phyloP scores from a whole-genome alignment of 2,113 vertebrate genomes.

The Serilophus lunatus region DNA sequence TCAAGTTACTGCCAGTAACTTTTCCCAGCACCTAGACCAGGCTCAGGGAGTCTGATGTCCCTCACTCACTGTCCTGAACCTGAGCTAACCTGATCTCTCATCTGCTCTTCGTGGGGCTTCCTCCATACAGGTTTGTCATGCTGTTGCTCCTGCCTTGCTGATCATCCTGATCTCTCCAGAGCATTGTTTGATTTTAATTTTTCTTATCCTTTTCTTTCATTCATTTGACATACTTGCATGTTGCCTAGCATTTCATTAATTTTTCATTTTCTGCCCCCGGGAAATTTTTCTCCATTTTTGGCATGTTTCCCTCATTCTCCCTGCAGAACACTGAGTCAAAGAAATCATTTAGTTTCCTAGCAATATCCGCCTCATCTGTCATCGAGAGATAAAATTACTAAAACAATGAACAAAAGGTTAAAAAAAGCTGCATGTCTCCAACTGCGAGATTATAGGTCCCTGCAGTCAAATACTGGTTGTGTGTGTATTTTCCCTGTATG shows the following conservation, averaged over 20 bases:
- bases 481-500: background rate
- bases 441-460: constrained; percentile 22
- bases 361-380: constrained; percentile 69
- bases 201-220: background rate
- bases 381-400: constrained; percentile 66
- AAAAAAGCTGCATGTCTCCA: constrained; percentile 13
- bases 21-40: background rate
- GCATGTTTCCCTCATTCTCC: constrained; percentile 41
- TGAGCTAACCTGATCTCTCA: background rate
- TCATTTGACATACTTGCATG: constrained; percentile 24
- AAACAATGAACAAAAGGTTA: constrained; percentile 63
- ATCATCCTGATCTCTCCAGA: background rate
- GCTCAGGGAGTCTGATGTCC: background rate
- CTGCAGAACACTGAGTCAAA: constrained; percentile 49
- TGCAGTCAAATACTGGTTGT: background rate
- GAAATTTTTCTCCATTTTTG: constrained; percentile 60
- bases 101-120: background rate
- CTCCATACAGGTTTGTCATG: background rate
- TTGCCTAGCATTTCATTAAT: constrained; percentile 60
- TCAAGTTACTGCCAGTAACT: background rate
- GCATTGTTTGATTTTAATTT: constrained; percentile 23
- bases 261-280: constrained; percentile 60
- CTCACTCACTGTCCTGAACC: background rate
- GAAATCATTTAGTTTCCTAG: constrained; percentile 65
- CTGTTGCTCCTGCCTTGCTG: background rate